phyloP scores from a whole-genome alignment of 2,888 invertebrate genomes.

The Zygogramma bicolorata region DNA sequence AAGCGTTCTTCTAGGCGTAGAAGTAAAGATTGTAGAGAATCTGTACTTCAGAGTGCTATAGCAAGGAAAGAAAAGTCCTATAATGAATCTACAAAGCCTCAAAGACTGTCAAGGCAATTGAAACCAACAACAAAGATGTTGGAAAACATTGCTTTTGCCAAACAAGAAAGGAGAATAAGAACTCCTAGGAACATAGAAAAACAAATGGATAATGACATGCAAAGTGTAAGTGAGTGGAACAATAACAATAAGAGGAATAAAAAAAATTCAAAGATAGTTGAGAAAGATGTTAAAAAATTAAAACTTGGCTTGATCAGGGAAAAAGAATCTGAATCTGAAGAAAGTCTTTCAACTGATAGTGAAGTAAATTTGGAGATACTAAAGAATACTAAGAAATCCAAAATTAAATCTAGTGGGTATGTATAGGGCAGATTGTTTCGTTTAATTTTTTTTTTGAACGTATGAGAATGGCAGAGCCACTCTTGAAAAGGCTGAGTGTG shows the following conservation, averaged over 20 bases:
- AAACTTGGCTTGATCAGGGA: conserved; percentile 41
- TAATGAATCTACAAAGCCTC: conserved; percentile 67
- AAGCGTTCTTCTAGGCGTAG: conserved; percentile 76
- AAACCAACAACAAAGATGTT: conserved; percentile 78
- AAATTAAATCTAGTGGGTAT: conserved; percentile 55
- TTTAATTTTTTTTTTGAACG: not conserved
- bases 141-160: conserved; percentile 72
- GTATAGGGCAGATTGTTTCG: no score
- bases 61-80: conserved; percentile 80
- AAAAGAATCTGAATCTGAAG: conserved; percentile 52
- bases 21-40: conserved; percentile 73
- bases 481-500: no score
- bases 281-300: conserved; percentile 47
- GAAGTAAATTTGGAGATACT: conserved; percentile 33
- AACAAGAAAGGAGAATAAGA: conserved; percentile 50
- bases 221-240: conserved; percentile 9
- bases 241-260: conserved; percentile 42
- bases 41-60: conserved; percentile 78
- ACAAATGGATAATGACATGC: conserved; percentile 24
- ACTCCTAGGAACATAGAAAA: conserved; percentile 20
- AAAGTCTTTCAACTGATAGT: conserved; percentile 35
- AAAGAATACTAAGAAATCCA: conserved; percentile 53
- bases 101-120: conserved; percentile 71
- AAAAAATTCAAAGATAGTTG: conserved; percentile 42
- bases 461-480: no score